These are phyloP conservation scores for Macropis europaea DNA, from an alignment of 2,888 invertebrate genomes.

Conservation along the genomic window DNA sequence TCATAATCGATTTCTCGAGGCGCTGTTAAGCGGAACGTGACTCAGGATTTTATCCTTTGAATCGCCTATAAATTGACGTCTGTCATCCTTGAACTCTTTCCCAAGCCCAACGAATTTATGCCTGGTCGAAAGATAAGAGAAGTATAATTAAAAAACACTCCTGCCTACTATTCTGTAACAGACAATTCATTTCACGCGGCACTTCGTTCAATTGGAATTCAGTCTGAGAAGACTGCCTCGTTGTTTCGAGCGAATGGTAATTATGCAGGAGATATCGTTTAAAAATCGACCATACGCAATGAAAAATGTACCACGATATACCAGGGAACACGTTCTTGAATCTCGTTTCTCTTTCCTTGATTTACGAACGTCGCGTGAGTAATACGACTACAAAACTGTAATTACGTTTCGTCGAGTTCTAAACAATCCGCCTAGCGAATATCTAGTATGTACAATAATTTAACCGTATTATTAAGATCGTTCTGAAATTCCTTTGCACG, in stretches of 20 bases:
- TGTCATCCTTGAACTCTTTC: constrained; percentile 1
- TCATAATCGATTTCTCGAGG: constrained; percentile 3
- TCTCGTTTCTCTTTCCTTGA: constrained; percentile 19
- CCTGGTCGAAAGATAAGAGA: too few species aligned
- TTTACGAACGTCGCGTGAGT: constrained; percentile 34
- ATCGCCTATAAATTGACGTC: not conserved
- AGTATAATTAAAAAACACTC: too few species aligned
- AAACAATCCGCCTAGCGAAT: constrained; percentile 1
- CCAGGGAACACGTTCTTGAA: not conserved
- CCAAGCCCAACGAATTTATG: too few species aligned
- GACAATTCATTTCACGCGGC: too few species aligned
- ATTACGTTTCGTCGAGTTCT: constrained; percentile 2
- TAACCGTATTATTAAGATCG: not conserved
- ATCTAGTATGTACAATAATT: constrained; percentile 1
- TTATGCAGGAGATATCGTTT: not conserved
- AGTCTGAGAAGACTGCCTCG: not conserved
- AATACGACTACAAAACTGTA: not conserved
- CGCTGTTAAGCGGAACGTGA: not conserved
- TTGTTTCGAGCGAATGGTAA: not conserved
- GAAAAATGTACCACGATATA: not conserved
- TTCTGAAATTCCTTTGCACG: not conserved
- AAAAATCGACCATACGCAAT: not conserved
- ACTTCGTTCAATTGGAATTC: too few species aligned
- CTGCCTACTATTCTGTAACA: too few species aligned
- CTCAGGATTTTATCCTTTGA: constrained; percentile 5